Evolutionary conservation across 2,113 vertebrate genomes (phyloP).

Genomic region (Lagopus leucura): DNA sequence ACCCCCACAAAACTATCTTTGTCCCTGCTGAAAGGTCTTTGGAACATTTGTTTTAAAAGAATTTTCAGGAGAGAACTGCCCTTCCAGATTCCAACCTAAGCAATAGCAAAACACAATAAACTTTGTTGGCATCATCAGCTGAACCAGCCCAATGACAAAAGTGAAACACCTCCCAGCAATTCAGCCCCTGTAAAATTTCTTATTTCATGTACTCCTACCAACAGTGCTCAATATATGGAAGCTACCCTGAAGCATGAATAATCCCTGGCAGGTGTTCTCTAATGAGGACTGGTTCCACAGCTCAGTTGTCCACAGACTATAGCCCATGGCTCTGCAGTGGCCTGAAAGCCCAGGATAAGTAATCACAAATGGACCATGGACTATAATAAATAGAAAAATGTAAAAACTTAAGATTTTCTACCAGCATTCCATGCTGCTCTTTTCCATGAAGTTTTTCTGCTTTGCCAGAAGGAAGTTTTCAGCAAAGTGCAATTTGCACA

Average conservation of each 20-base stretch:
- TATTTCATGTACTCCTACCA: not conserved
- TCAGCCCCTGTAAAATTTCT: not conserved
- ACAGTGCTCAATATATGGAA: not conserved
- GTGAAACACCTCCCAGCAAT: not conserved
- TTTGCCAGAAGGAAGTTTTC: slow-evolving; percentile 36
- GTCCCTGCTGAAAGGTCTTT: not conserved
- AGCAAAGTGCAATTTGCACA: slow-evolving; percentile 27
- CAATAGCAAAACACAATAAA: not conserved
- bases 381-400: slow-evolving; percentile 30
- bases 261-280: slow-evolving; percentile 24
- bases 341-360: not conserved
- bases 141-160: not conserved
- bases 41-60: not conserved
- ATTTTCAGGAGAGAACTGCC: not conserved
- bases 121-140: not conserved
- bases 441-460: not conserved
- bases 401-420: not conserved
- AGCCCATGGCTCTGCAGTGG: not conserved
- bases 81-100: not conserved
- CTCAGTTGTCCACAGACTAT: slow-evolving; percentile 5
- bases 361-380: not conserved
- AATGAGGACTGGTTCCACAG: slow-evolving; percentile 18
- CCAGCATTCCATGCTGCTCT: not conserved
- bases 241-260: not conserved
- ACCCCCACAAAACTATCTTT: not conserved